Evolutionary conservation across 2,113 vertebrate genomes (phyloP).

Genomic region (Carassius auratus): DNA sequence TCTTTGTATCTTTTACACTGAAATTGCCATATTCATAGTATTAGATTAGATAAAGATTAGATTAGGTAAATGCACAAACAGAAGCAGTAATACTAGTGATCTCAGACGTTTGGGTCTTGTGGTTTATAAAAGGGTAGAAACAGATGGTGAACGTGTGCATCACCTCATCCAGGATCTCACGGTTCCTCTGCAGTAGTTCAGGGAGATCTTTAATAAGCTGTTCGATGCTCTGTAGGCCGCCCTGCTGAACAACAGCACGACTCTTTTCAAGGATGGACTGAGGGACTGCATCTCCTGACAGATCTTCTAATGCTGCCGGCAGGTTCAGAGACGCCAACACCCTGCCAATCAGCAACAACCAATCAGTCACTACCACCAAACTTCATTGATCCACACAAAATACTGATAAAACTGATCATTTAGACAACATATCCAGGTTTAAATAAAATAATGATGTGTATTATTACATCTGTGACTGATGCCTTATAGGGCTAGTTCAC

Average conservation of each 20-base stretch:
- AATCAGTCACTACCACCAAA: slow-evolving; percentile 69
- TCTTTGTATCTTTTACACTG: background rate
- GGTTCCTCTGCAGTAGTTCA: slow-evolving; percentile 92
- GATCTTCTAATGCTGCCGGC: slow-evolving; percentile 94
- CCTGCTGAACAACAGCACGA: slow-evolving; percentile 85
- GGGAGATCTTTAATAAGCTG: slow-evolving; percentile 94
- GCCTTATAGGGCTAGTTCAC: background rate
- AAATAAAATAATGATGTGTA: background rate
- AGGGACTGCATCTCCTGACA: slow-evolving; percentile 94
- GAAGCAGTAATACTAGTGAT: background rate
- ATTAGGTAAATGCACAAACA: background rate
- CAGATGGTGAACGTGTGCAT: slow-evolving; percentile 6
- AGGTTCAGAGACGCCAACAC: slow-evolving; percentile 96
- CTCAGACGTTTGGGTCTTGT: background rate
- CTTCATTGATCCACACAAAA: background rate
- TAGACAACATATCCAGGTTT: background rate
- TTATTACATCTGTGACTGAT: background rate
- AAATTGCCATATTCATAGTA: background rate
- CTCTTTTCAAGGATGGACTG: slow-evolving; percentile 95
- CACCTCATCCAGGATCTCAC: slow-evolving; percentile 96
- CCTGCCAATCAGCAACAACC: slow-evolving; percentile 54
- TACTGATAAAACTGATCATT: background rate
- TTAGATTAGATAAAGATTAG: background rate
- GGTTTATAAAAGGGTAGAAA: background rate
- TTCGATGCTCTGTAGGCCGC: slow-evolving; percentile 93